Percentiles rank a stretch among this genome's conserved stretches.
phyloP scores from a whole-genome alignment of 2,888 invertebrate species.

The Ichneumon xanthorius region DNA sequence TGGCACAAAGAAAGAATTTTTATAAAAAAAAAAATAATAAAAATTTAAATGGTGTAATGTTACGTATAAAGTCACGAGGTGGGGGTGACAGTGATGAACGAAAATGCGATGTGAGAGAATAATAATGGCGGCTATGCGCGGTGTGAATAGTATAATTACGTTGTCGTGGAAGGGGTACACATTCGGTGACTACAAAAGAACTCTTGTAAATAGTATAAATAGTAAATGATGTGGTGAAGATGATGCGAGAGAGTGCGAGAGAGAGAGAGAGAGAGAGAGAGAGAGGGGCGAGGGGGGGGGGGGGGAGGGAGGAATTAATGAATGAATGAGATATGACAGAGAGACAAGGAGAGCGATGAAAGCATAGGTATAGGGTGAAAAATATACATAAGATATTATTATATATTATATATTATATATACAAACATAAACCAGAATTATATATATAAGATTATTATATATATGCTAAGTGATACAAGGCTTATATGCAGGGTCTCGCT shows the following conservation, averaged over 20 bases:
- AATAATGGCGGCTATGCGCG: conserved; percentile 57
- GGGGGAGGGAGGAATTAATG: conserved; percentile 33
- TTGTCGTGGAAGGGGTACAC: conserved; percentile 62
- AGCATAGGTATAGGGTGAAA: conserved; percentile 84
- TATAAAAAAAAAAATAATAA: conserved; percentile 69
- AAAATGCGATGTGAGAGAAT: conserved; percentile 69
- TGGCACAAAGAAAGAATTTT: conserved; percentile 76
- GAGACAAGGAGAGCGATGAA: conserved; percentile 75
- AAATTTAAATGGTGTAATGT: conserved; percentile 68
- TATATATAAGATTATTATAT: conserved; percentile 78
- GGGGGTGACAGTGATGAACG: conserved; percentile 64
- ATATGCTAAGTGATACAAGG: conserved; percentile 83
- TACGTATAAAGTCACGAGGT: conserved; percentile 65
- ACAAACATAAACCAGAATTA: conserved; percentile 74
- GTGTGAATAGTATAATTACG: conserved; percentile 63
- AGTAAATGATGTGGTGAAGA: conserved; percentile 66
- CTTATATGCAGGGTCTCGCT: conserved; percentile 79
- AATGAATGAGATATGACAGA: conserved; percentile 50
- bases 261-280: conserved; percentile 25
- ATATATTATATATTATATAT: conserved; percentile 80
- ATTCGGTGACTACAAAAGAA: conserved; percentile 76
- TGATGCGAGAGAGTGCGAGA: not conserved
- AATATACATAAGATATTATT: conserved; percentile 84
- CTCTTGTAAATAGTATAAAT: conserved; percentile 84
- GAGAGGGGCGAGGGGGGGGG: conserved; percentile 30